phyloP scores from a whole-genome alignment of 2,888 invertebrate genomes.

The Linyphia triangularis region DNA sequence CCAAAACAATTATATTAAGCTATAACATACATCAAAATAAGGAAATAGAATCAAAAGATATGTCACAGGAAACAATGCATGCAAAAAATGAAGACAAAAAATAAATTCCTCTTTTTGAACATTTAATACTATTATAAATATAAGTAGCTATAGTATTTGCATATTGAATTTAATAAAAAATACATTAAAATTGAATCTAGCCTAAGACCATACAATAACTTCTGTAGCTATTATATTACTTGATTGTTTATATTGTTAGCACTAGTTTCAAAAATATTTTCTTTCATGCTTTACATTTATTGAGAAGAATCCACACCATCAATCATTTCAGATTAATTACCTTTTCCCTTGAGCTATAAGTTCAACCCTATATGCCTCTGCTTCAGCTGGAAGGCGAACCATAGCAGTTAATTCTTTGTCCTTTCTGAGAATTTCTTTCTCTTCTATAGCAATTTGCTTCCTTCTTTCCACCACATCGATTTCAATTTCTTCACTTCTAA shows the following conservation, averaged over 20 bases:
- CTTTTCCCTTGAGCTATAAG: slow-evolving; percentile 94
- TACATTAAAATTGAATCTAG: too few species aligned
- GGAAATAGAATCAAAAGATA: too few species aligned
- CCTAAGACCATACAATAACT: too few species aligned
- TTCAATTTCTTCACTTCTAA: slow-evolving; percentile 97
- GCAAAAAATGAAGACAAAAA: not conserved
- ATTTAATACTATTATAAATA: not conserved
- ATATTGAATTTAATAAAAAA: not conserved
- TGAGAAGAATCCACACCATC: too few species aligned
- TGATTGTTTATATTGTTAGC: too few species aligned
- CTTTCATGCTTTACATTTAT: too few species aligned
- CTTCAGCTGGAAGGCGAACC: slow-evolving; percentile 95
- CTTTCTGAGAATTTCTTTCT: slow-evolving; percentile 94
- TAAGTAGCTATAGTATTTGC: not conserved
- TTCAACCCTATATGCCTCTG: slow-evolving; percentile 93
- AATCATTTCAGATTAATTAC: too few species aligned
- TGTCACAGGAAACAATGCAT: too few species aligned
- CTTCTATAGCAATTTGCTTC: slow-evolving; percentile 97
- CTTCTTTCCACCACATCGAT: slow-evolving; percentile 97
- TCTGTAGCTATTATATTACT: too few species aligned
- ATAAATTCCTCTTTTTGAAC: not conserved
- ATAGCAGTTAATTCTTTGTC: slow-evolving; percentile 93
- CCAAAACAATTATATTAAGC: too few species aligned
- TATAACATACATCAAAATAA: too few species aligned
- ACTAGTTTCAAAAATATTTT: not conserved